Base-by-base conservation (phyloP, 1,140 invertebrate genomes). In the Drosophila obscura region DNA sequence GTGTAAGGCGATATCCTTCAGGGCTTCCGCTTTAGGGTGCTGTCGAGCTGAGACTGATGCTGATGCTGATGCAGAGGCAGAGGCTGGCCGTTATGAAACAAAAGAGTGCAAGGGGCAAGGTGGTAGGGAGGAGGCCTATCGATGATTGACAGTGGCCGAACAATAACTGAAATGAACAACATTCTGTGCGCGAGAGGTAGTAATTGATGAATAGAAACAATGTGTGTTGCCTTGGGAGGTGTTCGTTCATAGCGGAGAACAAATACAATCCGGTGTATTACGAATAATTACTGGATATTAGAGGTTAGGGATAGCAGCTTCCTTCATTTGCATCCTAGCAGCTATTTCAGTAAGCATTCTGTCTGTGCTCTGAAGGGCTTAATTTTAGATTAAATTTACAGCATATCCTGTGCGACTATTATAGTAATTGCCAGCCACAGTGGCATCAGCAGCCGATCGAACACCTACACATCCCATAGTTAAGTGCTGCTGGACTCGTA, bases 1-100 rank as follows among this genome's bases (percentile, higher is more conserved):
- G 53, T 69, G 83, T 72, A 88, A 88, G 67, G 51, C 62, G 84
- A 88, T 88, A 88, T 65, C 73, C 83, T 88, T 88, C 79, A 88
- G 88, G 83, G 83, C 68, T 88, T 83, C 76, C 84, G 83, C 84
- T 71, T 63, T 76, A 69, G 72, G 72, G 75, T 73, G 62, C 75
- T 65, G 63, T 65, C 24, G 49, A 15, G 28, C 62, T 28, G 31
- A 64, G 31, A 28, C 28, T 46, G 62, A 19, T 19, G 43, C 28
- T 62, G 57, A n/a, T n/a, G n/a, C n/a, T n/a, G n/a, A n/a, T n/a
- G n/a, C n/a, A n/a, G n/a, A n/a, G n/a, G n/a, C n/a, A n/a, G n/a
- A 62, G 55, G 44, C 58, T 64, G 44, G 60, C 35, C 63, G 65
- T 69, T 58, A 69, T 57, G 65, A 67, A 65, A 31, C 22, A 9